phyloP scores from a whole-genome alignment of 2,797 vertebrate species.

The Lophius americanus region DNA sequence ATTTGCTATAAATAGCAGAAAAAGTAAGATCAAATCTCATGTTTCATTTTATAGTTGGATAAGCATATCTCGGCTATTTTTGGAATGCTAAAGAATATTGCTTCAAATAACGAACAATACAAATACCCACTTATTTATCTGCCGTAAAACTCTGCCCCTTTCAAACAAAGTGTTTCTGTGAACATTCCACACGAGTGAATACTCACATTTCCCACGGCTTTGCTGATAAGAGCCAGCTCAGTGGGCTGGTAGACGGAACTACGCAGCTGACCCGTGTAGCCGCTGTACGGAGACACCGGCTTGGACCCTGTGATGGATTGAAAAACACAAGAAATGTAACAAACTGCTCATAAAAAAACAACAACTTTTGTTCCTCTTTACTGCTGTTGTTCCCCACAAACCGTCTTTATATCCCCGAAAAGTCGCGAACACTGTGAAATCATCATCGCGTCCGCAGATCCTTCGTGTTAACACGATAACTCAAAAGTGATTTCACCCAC shows the following conservation, averaged over 20 bases:
- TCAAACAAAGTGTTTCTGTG: constrained; percentile 7
- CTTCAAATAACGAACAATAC: neutral
- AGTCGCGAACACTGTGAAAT: no score
- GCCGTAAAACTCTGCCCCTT: neutral
- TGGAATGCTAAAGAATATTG: neutral
- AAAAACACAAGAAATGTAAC: constrained; percentile 2
- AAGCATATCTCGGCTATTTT: neutral
- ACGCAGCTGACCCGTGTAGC: constrained; percentile 91
- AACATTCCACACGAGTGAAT: neutral
- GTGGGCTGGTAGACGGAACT: constrained; percentile 95
- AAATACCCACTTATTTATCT: neutral
- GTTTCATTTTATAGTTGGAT: neutral
- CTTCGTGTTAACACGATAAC: no score
- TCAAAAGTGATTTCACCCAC: no score
- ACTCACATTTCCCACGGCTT: constrained; percentile 80
- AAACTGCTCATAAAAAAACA: neutral
- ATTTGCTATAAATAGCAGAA: no score
- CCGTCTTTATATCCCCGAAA: neutral
- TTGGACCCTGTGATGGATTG: constrained; percentile 80
- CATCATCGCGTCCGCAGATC: no score
- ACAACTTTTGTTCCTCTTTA: neutral
- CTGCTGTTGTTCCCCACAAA: neutral
- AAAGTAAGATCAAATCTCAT: no score
- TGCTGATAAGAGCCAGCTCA: constrained; percentile 93
- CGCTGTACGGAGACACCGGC: constrained; percentile 91